Evolutionary conservation across 2,888 invertebrate genomes (phyloP), one percentile per base, ranked within the genome.

Genomic region (Lypha dubia): DNA sequence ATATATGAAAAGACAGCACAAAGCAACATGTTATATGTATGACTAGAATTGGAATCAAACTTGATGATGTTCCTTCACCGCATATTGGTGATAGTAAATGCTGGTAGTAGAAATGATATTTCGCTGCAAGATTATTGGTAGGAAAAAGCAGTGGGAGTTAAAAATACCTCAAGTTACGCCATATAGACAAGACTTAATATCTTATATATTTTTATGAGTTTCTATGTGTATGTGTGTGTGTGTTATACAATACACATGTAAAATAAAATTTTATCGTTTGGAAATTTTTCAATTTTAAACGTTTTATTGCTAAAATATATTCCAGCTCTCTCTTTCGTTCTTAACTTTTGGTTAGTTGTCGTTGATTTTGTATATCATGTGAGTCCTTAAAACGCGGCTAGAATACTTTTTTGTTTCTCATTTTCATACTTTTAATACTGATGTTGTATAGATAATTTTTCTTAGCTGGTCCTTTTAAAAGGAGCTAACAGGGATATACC

Each of bases 241-340:
- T 15, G 24, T 24, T 68, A 32, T 17, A 51, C 38, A 65, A 58
- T 67, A 67, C 74, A 80, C 63, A 65, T 80, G 71, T 85, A 88
- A 88, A 89, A 88, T 90, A 88, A 90, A 90, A 90, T 90, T 91
- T 91, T 91, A 91, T 91, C 89, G 91, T 89, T 91, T 91, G 91
- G 91, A 91, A 91, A 91, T 91, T 89, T 91, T 91, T 90, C 90
- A 90, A 91, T 91, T 90, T 90, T 87, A 77, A 85, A 87, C 77
- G 82, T 70, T 83, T 74, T 63, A 65, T 67, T 65, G 65, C 49
- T 17, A 17, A 9, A 11, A 58, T 58, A 58, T 58, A 17, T 17
- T 35, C 32, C 17, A 9, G 32, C 38, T 38, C 15, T 38, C 15
- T 32, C 20, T 62, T 35, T 35, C 32, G n/a, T 76, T 46, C 15